Conservation (phyloP, 2,888 invertebrate genomes). For the Drosophila neotestacea region DNA sequence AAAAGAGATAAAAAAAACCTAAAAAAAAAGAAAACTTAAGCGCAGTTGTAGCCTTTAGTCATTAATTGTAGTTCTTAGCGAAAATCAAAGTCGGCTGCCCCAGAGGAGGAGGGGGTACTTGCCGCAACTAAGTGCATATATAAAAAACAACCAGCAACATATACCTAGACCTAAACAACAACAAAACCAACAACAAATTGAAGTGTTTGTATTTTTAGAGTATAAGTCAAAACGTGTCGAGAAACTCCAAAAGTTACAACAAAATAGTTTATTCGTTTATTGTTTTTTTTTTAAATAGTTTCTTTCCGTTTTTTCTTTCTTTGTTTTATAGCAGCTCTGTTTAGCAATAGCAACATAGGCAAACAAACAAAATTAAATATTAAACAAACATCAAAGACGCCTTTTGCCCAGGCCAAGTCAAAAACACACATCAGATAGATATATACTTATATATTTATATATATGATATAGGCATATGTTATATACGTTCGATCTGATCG, state of each 20-base stretch:
- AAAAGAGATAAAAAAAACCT: constrained; percentile 31
- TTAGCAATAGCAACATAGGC: constrained; percentile 30
- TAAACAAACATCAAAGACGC: not conserved
- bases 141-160: constrained; percentile 41
- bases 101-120: constrained; percentile 28
- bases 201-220: constrained; percentile 68
- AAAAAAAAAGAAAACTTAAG: constrained; percentile 46
- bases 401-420: constrained; percentile 36
- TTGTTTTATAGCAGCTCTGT: constrained; percentile 6
- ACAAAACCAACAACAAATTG: constrained; percentile 31
- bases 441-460: constrained; percentile 19
- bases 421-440: constrained; percentile 34
- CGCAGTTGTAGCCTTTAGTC: constrained; percentile 76
- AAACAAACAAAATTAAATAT: constrained; percentile 28
- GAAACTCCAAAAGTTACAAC: constrained; percentile 48
- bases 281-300: constrained; percentile 18
- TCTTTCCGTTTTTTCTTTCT: constrained; percentile 11
- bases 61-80: constrained; percentile 77
- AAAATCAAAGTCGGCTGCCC: constrained; percentile 70
- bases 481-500: constrained; percentile 40
- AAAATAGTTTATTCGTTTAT: constrained; percentile 16
- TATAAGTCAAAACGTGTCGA: constrained; percentile 44
- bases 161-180: constrained; percentile 41
- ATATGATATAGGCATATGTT: constrained; percentile 11
- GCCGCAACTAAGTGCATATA: constrained; percentile 79